A percentile compares a stretch with the other conserved stretches of the same genome.
Evolutionary conservation across 1,140 invertebrate genomes (phyloP).

Genomic region (Brevipalpus yothersi): DNA sequence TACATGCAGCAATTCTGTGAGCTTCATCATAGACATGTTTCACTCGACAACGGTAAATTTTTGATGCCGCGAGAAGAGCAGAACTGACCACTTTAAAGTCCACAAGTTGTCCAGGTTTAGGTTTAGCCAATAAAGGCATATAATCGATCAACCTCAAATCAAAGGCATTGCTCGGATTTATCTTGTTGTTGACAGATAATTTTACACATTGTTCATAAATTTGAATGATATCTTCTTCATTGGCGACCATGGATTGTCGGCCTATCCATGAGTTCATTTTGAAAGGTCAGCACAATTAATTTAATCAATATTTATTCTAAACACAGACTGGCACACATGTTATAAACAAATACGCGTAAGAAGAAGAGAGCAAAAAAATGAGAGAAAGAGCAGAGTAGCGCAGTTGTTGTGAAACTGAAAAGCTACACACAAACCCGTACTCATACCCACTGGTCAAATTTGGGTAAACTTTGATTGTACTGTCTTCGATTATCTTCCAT

Average conservation of each 20-base stretch:
- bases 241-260: not conserved
- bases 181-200: conserved; percentile 46
- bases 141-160: conserved; percentile 53
- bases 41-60: conserved; percentile 53
- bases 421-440: no score
- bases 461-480: no score
- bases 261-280: no score
- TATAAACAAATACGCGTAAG: no score
- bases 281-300: no score
- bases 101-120: conserved; percentile 12
- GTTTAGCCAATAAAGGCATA: conserved; percentile 40
- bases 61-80: conserved; percentile 50
- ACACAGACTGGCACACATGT: no score
- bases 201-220: conserved; percentile 35
- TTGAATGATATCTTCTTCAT: not conserved
- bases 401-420: no score
- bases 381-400: no score
- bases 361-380: no score
- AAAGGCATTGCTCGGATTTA: conserved; percentile 59
- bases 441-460: no score
- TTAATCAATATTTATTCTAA: no score
- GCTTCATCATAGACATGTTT: conserved; percentile 48
- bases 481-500: no score
- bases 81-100: conserved; percentile 37
- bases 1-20: conserved; percentile 44